Base-by-base conservation (phyloP, 2,113 vertebrate species). In the Pelvicachromis taeniatus region DNA sequence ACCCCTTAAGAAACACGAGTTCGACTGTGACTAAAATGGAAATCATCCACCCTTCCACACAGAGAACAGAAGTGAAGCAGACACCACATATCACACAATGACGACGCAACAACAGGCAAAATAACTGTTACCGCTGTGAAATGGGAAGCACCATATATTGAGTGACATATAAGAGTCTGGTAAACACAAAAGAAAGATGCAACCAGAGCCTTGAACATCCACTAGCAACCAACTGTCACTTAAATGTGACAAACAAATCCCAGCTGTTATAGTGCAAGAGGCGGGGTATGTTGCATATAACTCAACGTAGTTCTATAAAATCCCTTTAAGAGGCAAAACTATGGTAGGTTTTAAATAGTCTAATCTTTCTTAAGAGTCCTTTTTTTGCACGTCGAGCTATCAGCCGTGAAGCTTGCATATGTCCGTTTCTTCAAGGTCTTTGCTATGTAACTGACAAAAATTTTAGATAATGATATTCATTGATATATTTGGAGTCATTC, bases 401-500 rank as follows among this genome's bases (percentile, higher is more conserved):
- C 38, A 70, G 52, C 13, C 13, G 11, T 19, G 55, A 61, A 82
- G 81, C n/a, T 52, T 4, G 68, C 55, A 78, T 50, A 59, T 48
- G 58, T 80, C 61, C 3, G 4, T 59, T 81, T 54, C 59, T 53
- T 83, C 86, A 88, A 88, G 85, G 86, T 85, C 88, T 70, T 75
- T 50, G 68, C 42, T 19, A 45, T 2, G 68, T 50, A 75, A 75
- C 68, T 75, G 42, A 19, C 42, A 50, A 31, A 73, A 59, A 50
- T 31, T 68, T 85, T 78, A 79, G 77, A 50, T 94, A 94, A 93
- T 92, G 84, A 93, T 91, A 95, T 94, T 93, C 92, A 92, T 92
- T 80, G 90, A 89, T 91, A 93, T 78, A 82, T 89, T 92, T 85
- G 84, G 87, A 81, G 42, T 83, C 81, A 50, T 78, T 86, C 77